A percentile compares a stretch with the other conserved stretches of the same genome.
Evolutionary conservation across 2,888 invertebrate genomes (phyloP).

Genomic region (Philopedon plagiatum): DNA sequence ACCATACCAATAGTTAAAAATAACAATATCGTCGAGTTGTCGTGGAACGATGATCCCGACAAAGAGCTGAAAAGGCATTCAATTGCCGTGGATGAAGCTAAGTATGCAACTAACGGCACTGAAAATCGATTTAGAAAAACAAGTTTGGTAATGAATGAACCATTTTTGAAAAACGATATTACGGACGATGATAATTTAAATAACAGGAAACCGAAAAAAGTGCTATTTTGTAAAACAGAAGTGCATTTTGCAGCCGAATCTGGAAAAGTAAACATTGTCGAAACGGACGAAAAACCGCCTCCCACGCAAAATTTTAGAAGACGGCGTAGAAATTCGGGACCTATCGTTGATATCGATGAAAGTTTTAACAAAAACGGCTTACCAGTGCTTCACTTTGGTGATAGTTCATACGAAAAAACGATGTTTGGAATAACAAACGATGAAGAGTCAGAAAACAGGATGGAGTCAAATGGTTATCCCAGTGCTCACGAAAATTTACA

Average conservation of each 20-base stretch:
- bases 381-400: constrained; percentile 80
- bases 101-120: constrained; percentile 65
- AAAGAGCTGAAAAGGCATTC: constrained; percentile 71
- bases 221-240: constrained; percentile 91
- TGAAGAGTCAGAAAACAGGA: constrained; percentile 46
- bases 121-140: constrained; percentile 60
- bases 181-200: constrained; percentile 61
- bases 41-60: constrained; percentile 58
- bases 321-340: constrained; percentile 74
- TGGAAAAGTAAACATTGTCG: constrained; percentile 88
- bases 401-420: constrained; percentile 69
- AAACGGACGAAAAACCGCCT: constrained; percentile 90
- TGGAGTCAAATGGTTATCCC: background rate
- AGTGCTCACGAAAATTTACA: constrained; percentile 51
- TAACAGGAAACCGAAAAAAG: constrained; percentile 76
- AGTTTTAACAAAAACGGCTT: constrained; percentile 68
- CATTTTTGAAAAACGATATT: constrained; percentile 58
- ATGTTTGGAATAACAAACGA: constrained; percentile 62
- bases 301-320: constrained; percentile 86
- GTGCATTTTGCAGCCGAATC: constrained; percentile 90
- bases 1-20: constrained; percentile 65
- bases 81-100: constrained; percentile 73
- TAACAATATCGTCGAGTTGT: constrained; percentile 58
- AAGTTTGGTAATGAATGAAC: constrained; percentile 60
- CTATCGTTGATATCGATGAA: constrained; percentile 54